Base-by-base conservation (phyloP, 2,888 invertebrate genomes). In the Lochmaea crataegi region DNA sequence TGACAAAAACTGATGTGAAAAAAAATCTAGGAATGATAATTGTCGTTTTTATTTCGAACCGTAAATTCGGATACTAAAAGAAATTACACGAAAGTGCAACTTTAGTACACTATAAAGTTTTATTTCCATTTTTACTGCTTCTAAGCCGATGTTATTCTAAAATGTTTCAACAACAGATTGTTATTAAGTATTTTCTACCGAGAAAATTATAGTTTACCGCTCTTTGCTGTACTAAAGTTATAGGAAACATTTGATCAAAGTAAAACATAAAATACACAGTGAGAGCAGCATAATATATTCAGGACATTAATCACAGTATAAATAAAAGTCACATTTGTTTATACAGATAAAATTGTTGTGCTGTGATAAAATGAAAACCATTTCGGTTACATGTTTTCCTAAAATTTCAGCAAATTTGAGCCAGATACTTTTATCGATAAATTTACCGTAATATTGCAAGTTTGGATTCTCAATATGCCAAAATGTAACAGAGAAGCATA, bases 61-160 rank as follows among this genome's bases (percentile, higher is more conserved):
- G 61, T 68, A 68, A 68, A 68, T 60, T 68, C 51, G 9, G 68
- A 51, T 38, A 51, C 45, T 68, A 68, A 68, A 58, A 61, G 60
- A 61, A 48, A 68, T 68, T 48, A 61, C 68, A 68, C 32, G 68
- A 68, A 68, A 68, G 68, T 68, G 68, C 61, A 68, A 68, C 42
- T 68, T 68, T 68, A 68, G 45, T 61, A 68, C 61, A 68, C 57
- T 57, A 61, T 68, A 68, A 68, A 68, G 61, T 68, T 68, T 68
- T 68, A 68, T 68, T 68, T 60, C 51, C 61, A 32, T 48, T 68
- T 68, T 68, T 68, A 68, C 38, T 61, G 61, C 68, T 22, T 22
- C 45, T 51, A 45, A 68, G 26, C 68, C 16, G 58, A 68, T 51
- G 57, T 68, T 68, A 68, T 68, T 51, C 48, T 61, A 61, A 68